Evolutionary conservation across 1,140 invertebrate species (phyloP).

Genomic region (Zophobas atratus): DNA sequence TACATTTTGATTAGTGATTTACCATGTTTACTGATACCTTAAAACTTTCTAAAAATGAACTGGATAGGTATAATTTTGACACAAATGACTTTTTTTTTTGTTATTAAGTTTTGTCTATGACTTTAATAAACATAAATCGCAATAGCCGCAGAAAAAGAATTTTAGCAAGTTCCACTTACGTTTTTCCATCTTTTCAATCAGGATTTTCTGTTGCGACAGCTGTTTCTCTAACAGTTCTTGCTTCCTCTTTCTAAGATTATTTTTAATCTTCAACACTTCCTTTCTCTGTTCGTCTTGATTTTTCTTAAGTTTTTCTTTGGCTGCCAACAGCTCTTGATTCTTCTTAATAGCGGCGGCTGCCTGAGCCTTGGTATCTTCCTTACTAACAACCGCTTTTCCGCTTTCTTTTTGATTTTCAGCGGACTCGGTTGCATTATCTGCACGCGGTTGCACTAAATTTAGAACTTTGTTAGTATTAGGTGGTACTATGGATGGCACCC

Average conservation of each 20-base stretch:
- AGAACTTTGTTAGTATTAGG: slow-evolving; percentile 70
- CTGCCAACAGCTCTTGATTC: slow-evolving; percentile 75
- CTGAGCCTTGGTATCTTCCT: slow-evolving; percentile 65
- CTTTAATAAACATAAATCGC: no score
- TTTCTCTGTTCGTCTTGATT: slow-evolving; percentile 78
- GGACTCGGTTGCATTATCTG: slow-evolving; percentile 67
- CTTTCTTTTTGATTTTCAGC: slow-evolving; percentile 62
- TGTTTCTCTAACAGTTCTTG: slow-evolving; percentile 86
- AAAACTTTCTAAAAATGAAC: no score
- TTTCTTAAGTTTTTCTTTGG: slow-evolving; percentile 76
- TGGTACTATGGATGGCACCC: slow-evolving; percentile 67
- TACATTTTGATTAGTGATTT: no score
- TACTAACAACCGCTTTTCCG: slow-evolving; percentile 53
- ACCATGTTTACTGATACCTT: no score
- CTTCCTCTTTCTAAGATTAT: slow-evolving; percentile 83
- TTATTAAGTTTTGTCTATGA: no score
- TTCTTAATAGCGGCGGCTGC: slow-evolving; percentile 75
- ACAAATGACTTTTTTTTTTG: no score
- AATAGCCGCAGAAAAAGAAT: no score
- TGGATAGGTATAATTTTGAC: no score
- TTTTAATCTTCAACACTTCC: slow-evolving; percentile 80
- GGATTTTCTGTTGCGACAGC: slow-evolving; percentile 81
- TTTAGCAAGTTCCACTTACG: slow-evolving; percentile 67
- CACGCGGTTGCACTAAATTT: slow-evolving; percentile 71
- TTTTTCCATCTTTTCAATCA: slow-evolving; percentile 83